Conservation (phyloP, 2,888 invertebrate species). For the Noctua pronuba region DNA sequence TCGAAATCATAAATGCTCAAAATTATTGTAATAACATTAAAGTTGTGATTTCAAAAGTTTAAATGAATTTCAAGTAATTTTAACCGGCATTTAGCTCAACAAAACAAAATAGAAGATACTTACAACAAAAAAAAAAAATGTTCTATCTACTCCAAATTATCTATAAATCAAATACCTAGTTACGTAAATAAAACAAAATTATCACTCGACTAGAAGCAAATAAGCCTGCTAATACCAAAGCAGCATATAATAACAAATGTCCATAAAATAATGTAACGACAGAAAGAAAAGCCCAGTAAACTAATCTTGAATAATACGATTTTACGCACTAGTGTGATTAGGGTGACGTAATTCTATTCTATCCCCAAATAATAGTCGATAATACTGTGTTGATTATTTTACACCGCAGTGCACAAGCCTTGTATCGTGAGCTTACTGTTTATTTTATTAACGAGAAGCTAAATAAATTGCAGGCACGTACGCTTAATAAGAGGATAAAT, state of each 20-base stretch:
- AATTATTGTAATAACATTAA: not conserved
- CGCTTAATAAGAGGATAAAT: not conserved
- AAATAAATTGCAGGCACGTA: conserved; percentile 31
- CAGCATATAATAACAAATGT: conserved; percentile 31
- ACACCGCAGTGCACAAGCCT: conserved; percentile 59
- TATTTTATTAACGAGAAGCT: conserved; percentile 47
- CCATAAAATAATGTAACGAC: conserved; percentile 12
- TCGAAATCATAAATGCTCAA: not conserved
- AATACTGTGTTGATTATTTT: conserved; percentile 74
- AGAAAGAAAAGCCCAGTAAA: conserved; percentile 41
- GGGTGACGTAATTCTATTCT: conserved; percentile 77
- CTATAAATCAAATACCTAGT: not conserved
- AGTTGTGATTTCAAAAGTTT: not conserved
- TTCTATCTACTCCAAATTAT: not conserved
- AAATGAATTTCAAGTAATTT: not conserved
- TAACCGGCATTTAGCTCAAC: not conserved
- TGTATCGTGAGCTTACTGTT: conserved; percentile 48
- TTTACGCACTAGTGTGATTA: conserved; percentile 74
- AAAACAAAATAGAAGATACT: not conserved
- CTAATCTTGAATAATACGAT: conserved; percentile 77
- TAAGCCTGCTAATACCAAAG: conserved; percentile 16
- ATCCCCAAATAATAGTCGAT: conserved; percentile 78
- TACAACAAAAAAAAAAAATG: not conserved
- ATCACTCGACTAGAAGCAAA: not conserved
- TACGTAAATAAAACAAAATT: not conserved